A percentile compares a stretch with the other conserved stretches of the same genome.
Evolutionary conservation across 2,797 vertebrate species (phyloP).

Genomic region (Betta splendens): DNA sequence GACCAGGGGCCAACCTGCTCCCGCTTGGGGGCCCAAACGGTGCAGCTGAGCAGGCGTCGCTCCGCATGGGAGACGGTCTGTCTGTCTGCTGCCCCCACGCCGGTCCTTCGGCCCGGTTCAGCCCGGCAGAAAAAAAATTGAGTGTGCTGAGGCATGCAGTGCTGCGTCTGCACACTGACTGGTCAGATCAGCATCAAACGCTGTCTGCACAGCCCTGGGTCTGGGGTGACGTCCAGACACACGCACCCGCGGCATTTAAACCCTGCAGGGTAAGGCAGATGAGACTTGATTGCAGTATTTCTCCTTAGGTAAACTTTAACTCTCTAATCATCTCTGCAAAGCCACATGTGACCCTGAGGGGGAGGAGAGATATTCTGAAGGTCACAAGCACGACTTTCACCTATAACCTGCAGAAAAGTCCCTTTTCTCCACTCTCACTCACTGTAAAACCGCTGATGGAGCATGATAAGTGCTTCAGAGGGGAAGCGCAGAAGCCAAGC

Average conservation of each 20-base stretch:
- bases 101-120: neutral
- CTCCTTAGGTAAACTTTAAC: conserved; percentile 21
- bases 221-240: conserved; percentile 1
- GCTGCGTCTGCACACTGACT: conserved; percentile 71
- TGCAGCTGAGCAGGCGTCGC: neutral
- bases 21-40: conserved; percentile 27
- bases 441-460: conserved; percentile 13
- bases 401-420: neutral
- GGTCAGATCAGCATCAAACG: conserved; percentile 65
- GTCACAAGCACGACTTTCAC: conserved; percentile 21
- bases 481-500: conserved; percentile 2
- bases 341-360: neutral
- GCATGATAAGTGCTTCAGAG: conserved; percentile 4
- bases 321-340: conserved; percentile 21
- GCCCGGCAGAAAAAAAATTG: neutral
- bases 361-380: no score
- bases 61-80: conserved; percentile 4
- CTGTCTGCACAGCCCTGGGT: conserved; percentile 35
- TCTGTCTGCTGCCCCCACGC: neutral
- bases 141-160: conserved; percentile 49
- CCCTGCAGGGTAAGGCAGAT: conserved; percentile 35
- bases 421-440: neutral
- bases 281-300: conserved; percentile 20
- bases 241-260: conserved; percentile 27
- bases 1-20: conserved; percentile 7